phyloP scores from a whole-genome alignment of 1,140 invertebrate genomes.

The Mercenaria mercenaria region DNA sequence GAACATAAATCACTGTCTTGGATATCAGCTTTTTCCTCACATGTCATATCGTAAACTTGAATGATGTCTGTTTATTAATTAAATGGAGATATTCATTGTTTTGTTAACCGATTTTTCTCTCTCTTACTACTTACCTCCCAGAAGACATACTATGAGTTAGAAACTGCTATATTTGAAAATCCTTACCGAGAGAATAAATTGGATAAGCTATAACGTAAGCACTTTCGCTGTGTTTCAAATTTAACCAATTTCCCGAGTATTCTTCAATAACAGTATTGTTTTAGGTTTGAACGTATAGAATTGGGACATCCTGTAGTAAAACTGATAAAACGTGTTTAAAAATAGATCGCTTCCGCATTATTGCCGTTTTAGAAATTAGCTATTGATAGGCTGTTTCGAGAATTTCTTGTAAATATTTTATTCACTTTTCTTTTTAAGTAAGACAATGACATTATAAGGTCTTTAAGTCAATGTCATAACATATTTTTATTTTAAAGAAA shows the following conservation, averaged over 20 bases:
- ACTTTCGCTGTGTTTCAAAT: background rate
- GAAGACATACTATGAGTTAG: background rate
- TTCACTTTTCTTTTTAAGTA: no score
- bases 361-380: no score
- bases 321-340: background rate
- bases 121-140: constrained; percentile 4
- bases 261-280: background rate
- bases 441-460: no score
- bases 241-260: background rate
- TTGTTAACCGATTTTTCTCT: constrained; percentile 28
- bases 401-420: no score
- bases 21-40: no score
- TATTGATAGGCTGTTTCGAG: no score
- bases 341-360: background rate
- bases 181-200: background rate
- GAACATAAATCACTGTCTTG: no score
- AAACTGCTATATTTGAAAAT: background rate
- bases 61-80: constrained; percentile 26
- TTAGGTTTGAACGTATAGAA: background rate
- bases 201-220: background rate
- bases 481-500: no score
- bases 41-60: constrained; percentile 2
- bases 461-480: no score
- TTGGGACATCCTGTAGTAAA: background rate
- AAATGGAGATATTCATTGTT: constrained; percentile 20